phyloP scores from a whole-genome alignment of 2,888 invertebrate species.

The Hypselothyrea guttata region DNA sequence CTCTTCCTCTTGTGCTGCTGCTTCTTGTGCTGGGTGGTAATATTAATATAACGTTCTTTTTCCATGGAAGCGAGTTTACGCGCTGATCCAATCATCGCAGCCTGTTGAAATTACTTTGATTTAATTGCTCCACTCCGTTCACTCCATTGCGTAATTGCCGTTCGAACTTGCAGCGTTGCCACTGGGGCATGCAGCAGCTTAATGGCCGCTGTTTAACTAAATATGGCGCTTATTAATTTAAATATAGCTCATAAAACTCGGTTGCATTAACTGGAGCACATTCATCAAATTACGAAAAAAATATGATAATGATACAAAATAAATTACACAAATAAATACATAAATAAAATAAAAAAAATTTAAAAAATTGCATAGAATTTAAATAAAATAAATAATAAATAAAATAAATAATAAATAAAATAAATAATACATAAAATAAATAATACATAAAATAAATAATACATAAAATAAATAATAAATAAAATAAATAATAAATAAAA shows the following conservation, averaged over 20 bases:
- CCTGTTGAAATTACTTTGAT: slow-evolving; percentile 29
- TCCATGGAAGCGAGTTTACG: slow-evolving; percentile 55
- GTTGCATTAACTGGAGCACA: background rate
- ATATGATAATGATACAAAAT: too few species aligned
- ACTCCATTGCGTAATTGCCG: slow-evolving; percentile 56
- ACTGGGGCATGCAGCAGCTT: slow-evolving; percentile 15
- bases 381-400: too few species aligned
- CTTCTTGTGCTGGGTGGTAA: slow-evolving; percentile 56
- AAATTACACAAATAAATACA: too few species aligned
- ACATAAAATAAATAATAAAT: too few species aligned
- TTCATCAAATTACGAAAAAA: background rate
- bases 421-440: too few species aligned
- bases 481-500: too few species aligned
- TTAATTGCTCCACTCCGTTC: slow-evolving; percentile 53
- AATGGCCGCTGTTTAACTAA: slow-evolving; percentile 7
- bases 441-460: too few species aligned
- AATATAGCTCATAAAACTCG: too few species aligned
- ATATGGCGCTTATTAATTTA: slow-evolving; percentile 5
- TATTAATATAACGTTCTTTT: slow-evolving; percentile 71
- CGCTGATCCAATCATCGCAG: slow-evolving; percentile 41
- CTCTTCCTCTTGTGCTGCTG: slow-evolving; percentile 6
- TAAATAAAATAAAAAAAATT: too few species aligned
- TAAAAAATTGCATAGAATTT: too few species aligned
- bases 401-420: too few species aligned
- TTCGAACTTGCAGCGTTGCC: slow-evolving; percentile 22